Evolutionary conservation across 2,888 invertebrate species (phyloP), one percentile per base, ranked within the genome.

Genomic region (Onthophagus sagittarius): DNA sequence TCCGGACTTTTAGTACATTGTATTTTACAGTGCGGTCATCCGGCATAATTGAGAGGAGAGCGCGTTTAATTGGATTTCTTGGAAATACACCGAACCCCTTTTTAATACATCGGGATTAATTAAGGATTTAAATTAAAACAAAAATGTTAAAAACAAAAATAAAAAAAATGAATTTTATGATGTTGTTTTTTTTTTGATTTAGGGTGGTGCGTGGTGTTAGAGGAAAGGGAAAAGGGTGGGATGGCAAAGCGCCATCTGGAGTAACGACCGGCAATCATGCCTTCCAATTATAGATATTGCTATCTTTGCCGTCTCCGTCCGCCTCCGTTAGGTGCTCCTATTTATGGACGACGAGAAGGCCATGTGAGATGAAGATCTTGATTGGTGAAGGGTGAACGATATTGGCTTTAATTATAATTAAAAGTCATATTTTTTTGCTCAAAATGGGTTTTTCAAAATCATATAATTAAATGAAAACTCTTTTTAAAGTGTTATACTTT

Each of bases 1-100:
- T 23, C 67, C 67, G 15, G 67, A 67, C 67, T 67, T 73, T 73
- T 73, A 73, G 70, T 67, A 73, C 73, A 73, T 73, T 73, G 73
- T 73, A 73, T 73, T 73, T 73, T 73, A 73, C 70, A 70, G 70
- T 73, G 70, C 73, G 71, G 63, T 63, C 63, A 15, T 7, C 23
- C 63, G 5, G 63, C 63, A 63, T 53, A 53, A 53, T 53, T 53
- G 39, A 53, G 39, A 53, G 39, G 39, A 53, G 39, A 53, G 39
- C 39, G 39, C 39, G 15, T 32, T 67, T 67, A 32, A 67, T 67
- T 67, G 67, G 67, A 67, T 31, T 67, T 67, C 67, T 67, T 31
- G 31, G 67, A 67, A 23, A 69, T 69, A 23, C 23, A 23, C 23
- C 23, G 23, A 15, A 23, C 65, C 15, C 69, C 65, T 67, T 72